These are phyloP conservation scores for Asobara japonica DNA, from an alignment of 1,140 invertebrate genomes.

Conservation along the genomic window DNA sequence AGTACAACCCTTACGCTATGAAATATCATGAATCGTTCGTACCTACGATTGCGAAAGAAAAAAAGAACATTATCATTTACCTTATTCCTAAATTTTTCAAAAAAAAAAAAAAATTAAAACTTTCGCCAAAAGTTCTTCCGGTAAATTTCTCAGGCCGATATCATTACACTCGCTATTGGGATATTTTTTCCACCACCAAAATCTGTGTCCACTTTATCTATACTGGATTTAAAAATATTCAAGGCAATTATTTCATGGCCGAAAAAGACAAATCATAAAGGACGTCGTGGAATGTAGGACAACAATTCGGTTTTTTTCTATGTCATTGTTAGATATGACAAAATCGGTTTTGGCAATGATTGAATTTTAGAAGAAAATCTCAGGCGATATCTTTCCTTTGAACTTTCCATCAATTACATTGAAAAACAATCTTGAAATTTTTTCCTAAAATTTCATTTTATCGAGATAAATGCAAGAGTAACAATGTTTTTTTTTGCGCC, in stretches of 20 bases:
- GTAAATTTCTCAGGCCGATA: background rate
- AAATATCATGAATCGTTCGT: conserved; percentile 20
- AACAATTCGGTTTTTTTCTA: too few species aligned
- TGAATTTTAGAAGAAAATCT: background rate
- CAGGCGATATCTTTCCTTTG: too few species aligned
- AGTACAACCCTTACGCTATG: conserved; percentile 55
- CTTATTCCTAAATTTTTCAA: background rate
- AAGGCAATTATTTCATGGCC: background rate
- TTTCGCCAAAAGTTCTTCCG: conserved; percentile 15
- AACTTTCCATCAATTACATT: too few species aligned
- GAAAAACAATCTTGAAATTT: background rate
- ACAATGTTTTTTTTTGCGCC: background rate
- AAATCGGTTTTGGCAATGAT: too few species aligned
- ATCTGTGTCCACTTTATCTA: background rate
- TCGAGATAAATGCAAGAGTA: background rate
- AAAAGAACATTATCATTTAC: background rate
- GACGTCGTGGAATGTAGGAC: too few species aligned
- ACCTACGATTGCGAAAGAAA: conserved; percentile 3
- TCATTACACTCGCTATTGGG: background rate
- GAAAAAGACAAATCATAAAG: too few species aligned
- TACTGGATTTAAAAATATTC: background rate
- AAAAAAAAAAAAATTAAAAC: too few species aligned
- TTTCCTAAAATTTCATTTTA: background rate
- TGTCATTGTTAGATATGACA: too few species aligned
- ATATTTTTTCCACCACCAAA: background rate